Base-by-base conservation (phyloP, 2,888 invertebrate species). In the Odiellus spinosus region DNA sequence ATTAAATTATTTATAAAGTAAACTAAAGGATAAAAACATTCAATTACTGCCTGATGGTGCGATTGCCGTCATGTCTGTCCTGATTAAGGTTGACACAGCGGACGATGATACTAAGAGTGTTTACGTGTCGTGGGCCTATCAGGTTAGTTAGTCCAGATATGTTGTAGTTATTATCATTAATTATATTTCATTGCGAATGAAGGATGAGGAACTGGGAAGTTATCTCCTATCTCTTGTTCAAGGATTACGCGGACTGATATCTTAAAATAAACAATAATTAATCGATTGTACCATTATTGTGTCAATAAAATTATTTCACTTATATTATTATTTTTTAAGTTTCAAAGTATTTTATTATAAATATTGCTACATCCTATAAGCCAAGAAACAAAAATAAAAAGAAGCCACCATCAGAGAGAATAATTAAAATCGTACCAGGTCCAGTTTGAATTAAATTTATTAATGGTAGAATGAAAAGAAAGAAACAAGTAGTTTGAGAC, bases 201-300 rank as follows among this genome's bases (percentile, higher is more conserved):
- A 91, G 69, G 91, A 91, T 68, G 91, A 93, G 68, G 88, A 90
- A 64, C 73, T 93, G 55, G 91, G 91, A 21, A 86, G 85, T 66
- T 85, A 82, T 59, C 80, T 91, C 59, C 72, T 88, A 57, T 81
- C 81, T 21, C 51, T 65, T 14, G 48, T 67, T 14, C 57, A 58
- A 19, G 50, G 45, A 15, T 21, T 52, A n/a, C 46, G 20, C 15
- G 26, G 26, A 26, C 4, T 26, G 26, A 26, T 26, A 26, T n/a
- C n/a, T n/a, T n/a, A n/a, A n/a, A n/a, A n/a, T n/a, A n/a, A n/a
- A n/a, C n/a, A n/a, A n/a, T n/a, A n/a, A n/a, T n/a, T n/a, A n/a
- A n/a, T n/a, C n/a, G n/a, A n/a, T n/a, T n/a, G n/a, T n/a, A n/a
- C n/a, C n/a, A n/a, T 3, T 14, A 35, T 35, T 14, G 35, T 35